Base-by-base conservation (phyloP, 1,140 invertebrate species). In the Bursaphelenchus mucronatus region DNA sequence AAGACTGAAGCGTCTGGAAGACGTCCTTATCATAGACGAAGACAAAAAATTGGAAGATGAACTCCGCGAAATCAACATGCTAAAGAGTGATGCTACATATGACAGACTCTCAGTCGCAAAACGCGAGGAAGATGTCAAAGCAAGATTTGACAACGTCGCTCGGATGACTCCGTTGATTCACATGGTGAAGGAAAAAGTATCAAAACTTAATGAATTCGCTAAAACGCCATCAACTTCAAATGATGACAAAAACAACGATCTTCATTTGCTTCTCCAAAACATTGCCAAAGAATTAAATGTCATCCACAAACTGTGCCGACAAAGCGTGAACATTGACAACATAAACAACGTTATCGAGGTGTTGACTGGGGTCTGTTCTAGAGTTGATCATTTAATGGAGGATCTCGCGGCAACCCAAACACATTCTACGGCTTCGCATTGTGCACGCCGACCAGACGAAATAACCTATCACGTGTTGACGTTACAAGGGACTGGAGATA, bases 91-190 rank as follows among this genome's bases (percentile, higher is more conserved):
- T 9, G n/a, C n/a, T n/a, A n/a, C n/a, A n/a, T n/a, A n/a, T n/a
- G 30, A 53, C n/a, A 55, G 49, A 19, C 61, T 40, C 13, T 40
- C 21, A 13, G 40, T 52, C 13, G 21, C 52, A n/a, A 39, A 69
- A 52, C 43, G 49, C 13, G 40, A 43, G 40, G 39, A 70, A 30
- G 49, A 62, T 50, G 15, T 67, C 9, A 61, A 63, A 52, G 43
- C 63, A 15, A 49, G 70, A 50, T 59, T 21, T 45, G 64, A 70
- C 10, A 64, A 71, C 13, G 46, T 75, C 10, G 63, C 65, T 7
- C 45, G 77, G 19, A 76, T 79, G 76, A 79, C 77, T 54, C 77
- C 77, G 8, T 47, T 79, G 8, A 76, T 80, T 41, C 56, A 56
- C 8, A 64, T 74, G 17, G 64, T 79, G 13, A 61, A 64, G 11